Evolutionary conservation across 1,140 invertebrate genomes (phyloP), one percentile per base, ranked within the genome.

Genomic region (Latrodectus geometricus): DNA sequence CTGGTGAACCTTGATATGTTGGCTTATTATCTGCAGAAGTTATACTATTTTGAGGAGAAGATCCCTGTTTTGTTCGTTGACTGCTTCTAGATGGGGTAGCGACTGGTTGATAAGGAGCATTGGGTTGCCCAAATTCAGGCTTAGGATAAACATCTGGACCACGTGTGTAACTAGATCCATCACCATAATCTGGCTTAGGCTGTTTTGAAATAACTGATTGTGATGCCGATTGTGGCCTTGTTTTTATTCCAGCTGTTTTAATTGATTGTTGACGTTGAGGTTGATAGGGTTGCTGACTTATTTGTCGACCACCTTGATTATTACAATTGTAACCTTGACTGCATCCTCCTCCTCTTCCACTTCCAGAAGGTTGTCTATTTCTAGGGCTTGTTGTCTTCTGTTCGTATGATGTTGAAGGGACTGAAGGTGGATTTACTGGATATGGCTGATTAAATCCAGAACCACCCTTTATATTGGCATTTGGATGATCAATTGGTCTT

Each of bases 381-480:
- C 23, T 21, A 4, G 48, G 50, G 12, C 73, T 69, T 35, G 61
- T 52, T 35, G 82, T 84, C 54, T 84, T 84, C 65, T 84, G 82
- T 49, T 84, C 82, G 9, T 84, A 84, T 12, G 82, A 75, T 23
- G 82, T 84, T 20, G 82, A 84, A 52, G 82, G 82, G 8, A 65
- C 66, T 11, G 82, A 84, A 52, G 82, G 82, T 23, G 73, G 72
- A 1, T 20, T 20, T 7, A 50, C 52, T 54, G 76, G 76, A 17
- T 50, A 21, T 35, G 21, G 65, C 20, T 35, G 17, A 65, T 77
- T 48, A 35, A 35, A 35, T n/a, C 77, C 61, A 15, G 35, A 65
- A 52, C 85, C 85, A 11, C 85, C 85, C 52, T 87, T 87, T 21
- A 87, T 48, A 35, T 87, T 87, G 15, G 85, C 76, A 56, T 87